Evolutionary conservation across 2,797 vertebrate species (phyloP).

Genomic region (Cyclura pinguis): DNA sequence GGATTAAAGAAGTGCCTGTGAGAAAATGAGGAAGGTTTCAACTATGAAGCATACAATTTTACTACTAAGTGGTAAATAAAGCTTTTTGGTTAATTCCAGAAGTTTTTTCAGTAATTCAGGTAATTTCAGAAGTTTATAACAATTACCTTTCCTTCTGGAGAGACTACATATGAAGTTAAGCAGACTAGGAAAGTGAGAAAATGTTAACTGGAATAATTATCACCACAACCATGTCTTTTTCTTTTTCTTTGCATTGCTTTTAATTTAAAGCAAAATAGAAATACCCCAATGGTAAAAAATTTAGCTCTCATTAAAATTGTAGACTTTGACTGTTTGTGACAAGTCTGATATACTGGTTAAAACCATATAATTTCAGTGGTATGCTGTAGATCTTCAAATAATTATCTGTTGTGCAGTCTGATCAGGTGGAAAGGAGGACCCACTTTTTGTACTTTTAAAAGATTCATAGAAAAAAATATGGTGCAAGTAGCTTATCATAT

Average conservation of each 20-base stretch:
- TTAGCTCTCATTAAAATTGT: neutral
- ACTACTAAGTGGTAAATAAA: neutral
- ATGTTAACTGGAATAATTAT: neutral
- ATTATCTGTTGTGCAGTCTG: neutral
- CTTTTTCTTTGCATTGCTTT: neutral
- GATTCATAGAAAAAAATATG: neutral
- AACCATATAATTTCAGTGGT: neutral
- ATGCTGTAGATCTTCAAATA: neutral
- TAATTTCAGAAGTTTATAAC: neutral
- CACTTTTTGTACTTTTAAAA: neutral
- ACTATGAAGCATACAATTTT: neutral
- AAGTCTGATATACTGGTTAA: neutral
- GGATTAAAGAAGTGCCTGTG: neutral
- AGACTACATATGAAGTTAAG: neutral
- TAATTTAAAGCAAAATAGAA: neutral
- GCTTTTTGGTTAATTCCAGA: neutral
- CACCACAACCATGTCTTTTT: neutral
- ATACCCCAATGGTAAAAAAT: neutral
- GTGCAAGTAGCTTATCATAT: neutral
- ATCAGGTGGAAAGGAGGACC: neutral
- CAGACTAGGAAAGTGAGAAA: neutral
- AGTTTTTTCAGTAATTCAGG: too few species aligned
- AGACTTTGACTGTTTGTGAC: neutral
- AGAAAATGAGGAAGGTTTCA: neutral
- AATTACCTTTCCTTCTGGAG: neutral